A percentile compares a stretch with the other conserved stretches of the same genome.
Conservation (phyloP, 1,140 invertebrate species). For the Microplitis demolitor region DNA sequence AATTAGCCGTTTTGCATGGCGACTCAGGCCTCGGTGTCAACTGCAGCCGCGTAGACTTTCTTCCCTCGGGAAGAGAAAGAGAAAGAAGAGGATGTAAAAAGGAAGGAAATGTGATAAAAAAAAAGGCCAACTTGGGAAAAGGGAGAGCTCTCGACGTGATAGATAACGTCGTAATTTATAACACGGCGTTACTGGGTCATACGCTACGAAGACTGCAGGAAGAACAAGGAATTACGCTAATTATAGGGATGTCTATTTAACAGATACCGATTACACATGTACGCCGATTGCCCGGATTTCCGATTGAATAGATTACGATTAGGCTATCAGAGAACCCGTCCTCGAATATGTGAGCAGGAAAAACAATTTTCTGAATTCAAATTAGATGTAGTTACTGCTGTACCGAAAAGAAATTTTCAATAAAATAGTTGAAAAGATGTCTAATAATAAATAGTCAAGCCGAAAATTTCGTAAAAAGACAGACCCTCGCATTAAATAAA, state of each 20-base stretch:
- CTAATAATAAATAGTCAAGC: no score
- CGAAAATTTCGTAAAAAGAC: no score
- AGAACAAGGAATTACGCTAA: background rate
- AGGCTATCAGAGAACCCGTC: no score
- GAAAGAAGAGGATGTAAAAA: background rate
- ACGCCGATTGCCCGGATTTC: no score
- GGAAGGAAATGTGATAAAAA: background rate
- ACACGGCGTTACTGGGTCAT: constrained; percentile 19
- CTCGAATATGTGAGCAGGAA: no score
- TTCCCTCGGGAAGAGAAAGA: background rate
- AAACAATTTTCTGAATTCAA: no score
- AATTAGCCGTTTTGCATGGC: constrained; percentile 47
- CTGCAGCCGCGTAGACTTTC: constrained; percentile 26
- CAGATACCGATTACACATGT: no score
- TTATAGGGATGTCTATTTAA: background rate
- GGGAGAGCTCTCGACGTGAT: constrained; percentile 15
- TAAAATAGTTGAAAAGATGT: no score
- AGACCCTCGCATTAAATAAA: no score
- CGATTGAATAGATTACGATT: no score
- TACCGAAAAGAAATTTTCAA: no score
- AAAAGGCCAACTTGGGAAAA: background rate
- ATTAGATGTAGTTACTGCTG: no score
- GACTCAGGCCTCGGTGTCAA: constrained; percentile 25
- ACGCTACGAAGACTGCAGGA: background rate
- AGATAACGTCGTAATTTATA: constrained; percentile 25